Percentiles rank a stretch among this genome's conserved stretches.
phyloP scores from a whole-genome alignment of 2,888 invertebrate species.

The Adineta ricciae region DNA sequence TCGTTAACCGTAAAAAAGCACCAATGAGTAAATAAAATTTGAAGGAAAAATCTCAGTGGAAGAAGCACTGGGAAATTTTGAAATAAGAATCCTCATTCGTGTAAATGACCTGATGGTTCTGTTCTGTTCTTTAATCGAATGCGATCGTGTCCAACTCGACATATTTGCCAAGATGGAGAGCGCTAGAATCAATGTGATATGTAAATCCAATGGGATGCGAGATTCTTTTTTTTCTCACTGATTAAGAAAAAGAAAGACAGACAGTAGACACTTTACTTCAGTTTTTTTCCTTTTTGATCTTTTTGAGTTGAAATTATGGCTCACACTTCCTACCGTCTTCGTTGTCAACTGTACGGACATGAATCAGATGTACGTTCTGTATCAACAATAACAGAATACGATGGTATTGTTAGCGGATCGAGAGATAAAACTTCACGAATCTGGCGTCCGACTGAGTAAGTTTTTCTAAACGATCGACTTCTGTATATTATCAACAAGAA shows the following conservation, averaged over 20 bases:
- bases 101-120: background rate
- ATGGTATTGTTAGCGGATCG: conserved; percentile 72
- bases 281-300: background rate
- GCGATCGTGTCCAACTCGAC: background rate
- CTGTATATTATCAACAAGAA: conserved; percentile 10
- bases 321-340: conserved; percentile 60
- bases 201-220: background rate
- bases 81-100: background rate
- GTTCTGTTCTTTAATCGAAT: background rate
- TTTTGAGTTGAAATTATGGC: background rate
- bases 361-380: conserved; percentile 74
- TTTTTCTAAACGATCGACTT: conserved; percentile 6
- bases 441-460: conserved; percentile 62
- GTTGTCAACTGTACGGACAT: conserved; percentile 63
- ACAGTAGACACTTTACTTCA: background rate
- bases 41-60: background rate
- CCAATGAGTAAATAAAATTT: background rate
- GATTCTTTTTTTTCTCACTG: background rate
- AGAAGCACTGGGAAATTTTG: background rate
- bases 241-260: background rate
- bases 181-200: background rate
- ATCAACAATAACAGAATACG: conserved; percentile 53
- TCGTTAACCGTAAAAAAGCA: background rate
- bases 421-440: conserved; percentile 75
- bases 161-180: too few relatives aligned